Evolutionary conservation across 2,888 invertebrate genomes (phyloP).

Genomic region (Pycnomerus fuliginosus): DNA sequence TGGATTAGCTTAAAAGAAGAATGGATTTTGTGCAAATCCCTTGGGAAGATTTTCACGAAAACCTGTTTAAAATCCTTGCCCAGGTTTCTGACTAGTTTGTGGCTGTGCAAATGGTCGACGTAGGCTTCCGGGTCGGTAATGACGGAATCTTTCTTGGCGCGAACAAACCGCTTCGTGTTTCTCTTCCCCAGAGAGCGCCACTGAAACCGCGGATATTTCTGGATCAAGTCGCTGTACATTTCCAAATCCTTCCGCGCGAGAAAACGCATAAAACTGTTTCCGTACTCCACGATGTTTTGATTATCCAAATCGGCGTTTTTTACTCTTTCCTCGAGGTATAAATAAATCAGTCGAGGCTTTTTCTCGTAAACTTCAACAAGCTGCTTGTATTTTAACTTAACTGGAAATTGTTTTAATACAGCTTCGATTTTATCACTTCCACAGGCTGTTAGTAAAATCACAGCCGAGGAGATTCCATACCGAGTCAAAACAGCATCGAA

Average conservation of each 20-base stretch:
- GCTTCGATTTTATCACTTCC: slow-evolving; percentile 4
- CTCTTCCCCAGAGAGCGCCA: slow-evolving; percentile 2
- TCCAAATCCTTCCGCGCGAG: slow-evolving; percentile 2
- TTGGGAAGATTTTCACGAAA: slow-evolving; percentile 3
- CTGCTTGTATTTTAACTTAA: slow-evolving; percentile 5
- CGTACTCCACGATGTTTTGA: not conserved
- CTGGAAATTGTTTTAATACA: not conserved
- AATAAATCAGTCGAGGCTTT: slow-evolving; percentile 3
- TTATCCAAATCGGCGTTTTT: not conserved
- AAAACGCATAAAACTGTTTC: not conserved
- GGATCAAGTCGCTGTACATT: slow-evolving; percentile 1
- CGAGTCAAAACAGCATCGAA: slow-evolving; percentile 3
- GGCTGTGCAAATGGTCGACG: slow-evolving; percentile 2
- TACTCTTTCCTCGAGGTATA: slow-evolving; percentile 3
- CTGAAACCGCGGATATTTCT: slow-evolving; percentile 2
- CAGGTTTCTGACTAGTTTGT: not conserved
- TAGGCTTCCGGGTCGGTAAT: not conserved
- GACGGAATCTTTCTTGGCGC: not conserved
- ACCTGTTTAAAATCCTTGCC: slow-evolving; percentile 3
- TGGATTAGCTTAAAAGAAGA: slow-evolving; percentile 2
- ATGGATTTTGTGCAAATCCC: not conserved
- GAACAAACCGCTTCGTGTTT: slow-evolving; percentile 2
- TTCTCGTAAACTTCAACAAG: slow-evolving; percentile 6
- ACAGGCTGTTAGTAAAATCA: slow-evolving; percentile 2
- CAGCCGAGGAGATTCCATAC: slow-evolving; percentile 3